A percentile compares a stretch with the other conserved stretches of the same genome.
Conservation (phyloP, 2,888 invertebrate genomes). For the Hydrotaea diabolus region DNA sequence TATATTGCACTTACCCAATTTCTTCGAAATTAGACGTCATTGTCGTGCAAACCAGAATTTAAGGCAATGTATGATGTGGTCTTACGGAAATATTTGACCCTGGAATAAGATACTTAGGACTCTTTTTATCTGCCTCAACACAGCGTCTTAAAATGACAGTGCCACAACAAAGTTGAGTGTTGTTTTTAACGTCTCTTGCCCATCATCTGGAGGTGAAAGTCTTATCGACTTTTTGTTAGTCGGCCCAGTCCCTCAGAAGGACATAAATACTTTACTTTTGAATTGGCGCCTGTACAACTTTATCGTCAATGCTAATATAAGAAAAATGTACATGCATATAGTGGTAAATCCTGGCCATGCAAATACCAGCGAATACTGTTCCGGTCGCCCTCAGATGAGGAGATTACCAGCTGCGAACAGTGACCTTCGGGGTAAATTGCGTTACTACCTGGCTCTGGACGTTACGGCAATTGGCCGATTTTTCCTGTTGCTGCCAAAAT, state of each 20-base stretch:
- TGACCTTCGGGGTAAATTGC: not conserved
- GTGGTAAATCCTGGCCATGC: not conserved
- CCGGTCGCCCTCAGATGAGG: not conserved
- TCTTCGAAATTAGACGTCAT: not conserved
- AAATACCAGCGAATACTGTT: not conserved
- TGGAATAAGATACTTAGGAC: not conserved
- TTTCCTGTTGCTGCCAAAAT: not conserved
- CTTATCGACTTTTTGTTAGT: not conserved
- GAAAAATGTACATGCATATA: not conserved
- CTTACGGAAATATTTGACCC: not conserved
- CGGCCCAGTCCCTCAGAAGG: not conserved
- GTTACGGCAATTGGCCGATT: not conserved
- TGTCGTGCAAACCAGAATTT: too few species aligned
- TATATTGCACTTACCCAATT: not conserved
- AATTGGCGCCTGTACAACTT: not conserved
- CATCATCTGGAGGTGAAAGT: not conserved
- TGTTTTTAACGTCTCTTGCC: not conserved
- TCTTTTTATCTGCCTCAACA: constrained; percentile 32
- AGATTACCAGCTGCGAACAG: not conserved
- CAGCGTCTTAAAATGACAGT: not conserved
- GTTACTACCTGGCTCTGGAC: not conserved
- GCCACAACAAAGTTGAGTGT: not conserved
- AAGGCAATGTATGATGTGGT: not conserved
- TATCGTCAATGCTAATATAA: not conserved
- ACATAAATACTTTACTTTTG: not conserved